Percentiles rank a stretch among this genome's conserved stretches.
Evolutionary conservation across 2,888 invertebrate genomes (phyloP).

Genomic region (Limnephilus lunatus): DNA sequence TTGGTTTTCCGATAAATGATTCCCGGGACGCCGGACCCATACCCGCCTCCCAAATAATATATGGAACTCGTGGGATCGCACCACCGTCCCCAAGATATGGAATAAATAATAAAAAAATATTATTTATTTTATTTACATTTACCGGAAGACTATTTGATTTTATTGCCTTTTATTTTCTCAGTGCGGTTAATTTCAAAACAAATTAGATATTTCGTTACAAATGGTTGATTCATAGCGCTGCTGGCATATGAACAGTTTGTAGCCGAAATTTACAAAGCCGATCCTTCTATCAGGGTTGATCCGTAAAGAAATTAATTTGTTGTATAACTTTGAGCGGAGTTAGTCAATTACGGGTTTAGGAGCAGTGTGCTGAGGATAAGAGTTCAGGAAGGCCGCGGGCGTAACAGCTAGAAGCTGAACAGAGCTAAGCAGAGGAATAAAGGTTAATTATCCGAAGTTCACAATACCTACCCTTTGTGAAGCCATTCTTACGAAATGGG

Average conservation of each 20-base stretch:
- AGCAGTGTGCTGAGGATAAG: constrained; percentile 7
- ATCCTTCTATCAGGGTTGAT: constrained; percentile 25
- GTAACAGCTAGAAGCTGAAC: not conserved
- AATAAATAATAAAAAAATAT: no score
- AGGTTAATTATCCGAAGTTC: constrained; percentile 23
- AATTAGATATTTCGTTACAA: no score
- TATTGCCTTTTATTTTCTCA: no score
- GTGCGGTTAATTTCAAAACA: no score
- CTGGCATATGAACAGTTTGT: not conserved
- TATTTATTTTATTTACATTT: no score
- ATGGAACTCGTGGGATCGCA: no score
- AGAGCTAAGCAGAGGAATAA: not conserved
- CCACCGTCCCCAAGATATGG: no score
- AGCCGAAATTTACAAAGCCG: constrained; percentile 7
- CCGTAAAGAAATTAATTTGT: constrained; percentile 47
- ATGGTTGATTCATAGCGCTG: not conserved
- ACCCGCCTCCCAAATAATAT: no score
- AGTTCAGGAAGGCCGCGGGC: not conserved
- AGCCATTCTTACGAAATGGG: not conserved
- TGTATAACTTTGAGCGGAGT: constrained; percentile 43
- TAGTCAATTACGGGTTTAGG: constrained; percentile 37
- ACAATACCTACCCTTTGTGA: constrained; percentile 30
- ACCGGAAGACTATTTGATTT: no score
- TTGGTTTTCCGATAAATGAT: no score
- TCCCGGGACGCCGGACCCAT: no score